phyloP scores from a whole-genome alignment of 2,888 invertebrate species.

The Pogonocherus hispidulus region DNA sequence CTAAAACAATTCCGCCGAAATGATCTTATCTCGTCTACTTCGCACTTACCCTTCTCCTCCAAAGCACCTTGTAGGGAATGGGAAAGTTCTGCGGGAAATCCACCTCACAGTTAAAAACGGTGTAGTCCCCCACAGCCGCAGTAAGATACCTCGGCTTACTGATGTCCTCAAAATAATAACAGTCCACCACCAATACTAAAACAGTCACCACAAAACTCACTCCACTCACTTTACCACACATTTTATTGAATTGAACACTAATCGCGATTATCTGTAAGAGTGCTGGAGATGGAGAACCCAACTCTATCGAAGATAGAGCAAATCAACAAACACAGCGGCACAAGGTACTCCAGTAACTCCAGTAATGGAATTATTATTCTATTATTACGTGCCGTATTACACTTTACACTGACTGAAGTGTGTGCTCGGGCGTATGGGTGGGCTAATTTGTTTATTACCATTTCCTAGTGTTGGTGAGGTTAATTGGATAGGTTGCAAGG shows the following conservation, averaged over 20 bases:
- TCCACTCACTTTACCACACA: slow-evolving; percentile 30
- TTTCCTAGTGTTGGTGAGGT: slow-evolving; percentile 20
- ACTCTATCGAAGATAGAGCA: slow-evolving; percentile 50
- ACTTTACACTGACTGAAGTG: slow-evolving; percentile 14
- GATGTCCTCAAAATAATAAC: slow-evolving; percentile 62
- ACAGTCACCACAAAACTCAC: slow-evolving; percentile 43
- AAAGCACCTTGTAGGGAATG: slow-evolving; percentile 89
- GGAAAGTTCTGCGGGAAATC: slow-evolving; percentile 89
- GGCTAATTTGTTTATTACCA: slow-evolving; percentile 18
- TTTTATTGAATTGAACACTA: slow-evolving; percentile 14
- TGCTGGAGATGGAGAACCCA: slow-evolving; percentile 40
- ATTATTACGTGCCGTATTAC: slow-evolving; percentile 38
- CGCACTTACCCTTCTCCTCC: slow-evolving; percentile 88
- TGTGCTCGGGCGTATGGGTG: neutral
- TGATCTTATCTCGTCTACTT: too few relatives aligned
- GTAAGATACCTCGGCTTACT: slow-evolving; percentile 67
- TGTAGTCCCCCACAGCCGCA: slow-evolving; percentile 83
- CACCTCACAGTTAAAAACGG: slow-evolving; percentile 86
- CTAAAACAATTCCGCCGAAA: too few relatives aligned
- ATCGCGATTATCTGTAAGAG: neutral
- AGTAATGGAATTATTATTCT: slow-evolving; percentile 33
- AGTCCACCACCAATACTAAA: slow-evolving; percentile 43
- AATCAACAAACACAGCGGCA: slow-evolving; percentile 46
- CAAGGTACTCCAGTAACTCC: slow-evolving; percentile 23
- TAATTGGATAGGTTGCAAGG: slow-evolving; percentile 21